Base-by-base conservation (phyloP, 2,113 vertebrate species). In the Daubentonia madagascariensis region DNA sequence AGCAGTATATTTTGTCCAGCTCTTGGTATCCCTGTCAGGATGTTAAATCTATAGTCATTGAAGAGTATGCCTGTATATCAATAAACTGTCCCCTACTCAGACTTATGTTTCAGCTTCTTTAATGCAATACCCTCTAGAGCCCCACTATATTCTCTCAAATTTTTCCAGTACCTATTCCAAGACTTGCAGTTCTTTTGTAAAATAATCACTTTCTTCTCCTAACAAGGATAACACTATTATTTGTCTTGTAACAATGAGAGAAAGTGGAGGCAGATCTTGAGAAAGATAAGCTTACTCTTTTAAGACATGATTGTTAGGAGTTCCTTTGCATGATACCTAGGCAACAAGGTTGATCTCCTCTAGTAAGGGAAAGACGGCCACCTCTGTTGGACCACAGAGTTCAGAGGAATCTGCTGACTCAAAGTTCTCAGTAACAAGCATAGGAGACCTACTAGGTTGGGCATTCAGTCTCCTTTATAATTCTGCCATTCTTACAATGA, bases 101-200 rank as follows among this genome's bases (percentile, higher is more conserved):
- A 48, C 67, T 70, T 90, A 28, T 32, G 85, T 85, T 57, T 85
- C 70, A 87, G 5, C 32, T 91, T 96, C 72, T 91, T 88, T 97
- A 76, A 17, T 88, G 52, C 86, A 37, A 6, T 73, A 78, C 75
- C 52, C 37, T 85, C 81, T 30, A 45, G 65, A 81, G 43, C 45
- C 40, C 79, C 70, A 20, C 8, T 88, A 6, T 35, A 3, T 61
- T 84, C 32, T 93, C 68, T 50, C 45, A 78, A 8, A 40, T 92
- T 20, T 73, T 84, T 75, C 37, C 22, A 92, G 68, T 30, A 30
- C 73, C 35, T 16, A 8, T 45, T 52, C 68, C 63, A 48, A 63
- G 8, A 16, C 48, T 28, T 88, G 37, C 3, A 37, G 40, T 45
- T 83, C 72, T 93, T 94, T 45, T 48, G 13, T 45, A 83, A 86